These are phyloP conservation scores for Leiothrix lutea DNA, from an alignment of 2,113 vertebrate species.

Conservation along the genomic window DNA sequence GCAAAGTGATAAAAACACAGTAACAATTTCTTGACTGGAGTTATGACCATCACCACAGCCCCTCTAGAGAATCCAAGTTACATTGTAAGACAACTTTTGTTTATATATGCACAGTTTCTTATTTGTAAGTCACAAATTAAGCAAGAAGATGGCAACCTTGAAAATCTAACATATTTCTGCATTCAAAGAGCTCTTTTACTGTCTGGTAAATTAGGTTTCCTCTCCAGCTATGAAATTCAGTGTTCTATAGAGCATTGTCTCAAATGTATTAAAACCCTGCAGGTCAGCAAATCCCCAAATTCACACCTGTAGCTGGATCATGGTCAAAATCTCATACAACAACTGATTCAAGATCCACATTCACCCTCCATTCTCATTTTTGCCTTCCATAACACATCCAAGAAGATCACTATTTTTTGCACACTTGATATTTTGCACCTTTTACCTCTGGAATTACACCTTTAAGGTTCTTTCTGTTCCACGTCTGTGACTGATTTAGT, in stretches of 20 bases:
- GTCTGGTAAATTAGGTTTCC: background rate
- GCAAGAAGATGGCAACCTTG: background rate
- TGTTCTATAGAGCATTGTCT: background rate
- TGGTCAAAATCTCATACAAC: background rate
- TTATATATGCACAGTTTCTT: background rate
- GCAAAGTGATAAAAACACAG: background rate
- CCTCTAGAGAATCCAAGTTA: background rate
- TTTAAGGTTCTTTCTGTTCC: background rate
- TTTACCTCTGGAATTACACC: background rate
- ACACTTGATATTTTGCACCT: background rate
- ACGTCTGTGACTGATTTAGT: background rate
- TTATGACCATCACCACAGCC: accelerated
- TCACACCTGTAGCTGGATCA: background rate
- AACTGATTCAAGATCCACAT: background rate
- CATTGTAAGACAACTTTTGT: background rate
- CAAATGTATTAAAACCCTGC: background rate
- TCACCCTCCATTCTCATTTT: background rate
- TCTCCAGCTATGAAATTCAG: accelerated
- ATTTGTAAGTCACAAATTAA: background rate
- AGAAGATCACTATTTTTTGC: background rate
- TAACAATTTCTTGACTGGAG: background rate
- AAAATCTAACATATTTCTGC: background rate
- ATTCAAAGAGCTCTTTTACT: background rate
- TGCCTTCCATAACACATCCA: background rate
- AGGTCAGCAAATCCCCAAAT: background rate